phyloP scores from a whole-genome alignment of 2,888 invertebrate species.

The Gandaritis pyraliata region DNA sequence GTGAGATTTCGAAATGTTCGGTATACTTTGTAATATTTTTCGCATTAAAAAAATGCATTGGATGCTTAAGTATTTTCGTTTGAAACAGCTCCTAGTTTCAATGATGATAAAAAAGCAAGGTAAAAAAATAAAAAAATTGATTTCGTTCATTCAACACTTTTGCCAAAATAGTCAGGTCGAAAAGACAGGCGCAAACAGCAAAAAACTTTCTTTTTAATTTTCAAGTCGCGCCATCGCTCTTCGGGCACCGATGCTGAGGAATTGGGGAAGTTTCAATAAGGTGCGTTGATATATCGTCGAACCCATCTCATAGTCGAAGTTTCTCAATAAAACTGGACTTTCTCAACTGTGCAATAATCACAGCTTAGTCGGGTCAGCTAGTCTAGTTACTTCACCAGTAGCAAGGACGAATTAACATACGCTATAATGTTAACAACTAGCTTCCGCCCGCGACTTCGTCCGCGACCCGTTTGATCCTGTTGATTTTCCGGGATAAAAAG shows the following conservation, averaged over 20 bases:
- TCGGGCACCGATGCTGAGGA: constrained; percentile 32
- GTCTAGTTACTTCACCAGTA: no score
- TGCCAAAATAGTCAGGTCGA: neutral
- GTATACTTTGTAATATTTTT: no score
- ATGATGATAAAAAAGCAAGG: no score
- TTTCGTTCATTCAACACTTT: neutral
- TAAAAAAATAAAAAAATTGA: no score
- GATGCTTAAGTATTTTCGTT: neutral
- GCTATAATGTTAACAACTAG: no score
- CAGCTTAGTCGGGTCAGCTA: constrained; percentile 22
- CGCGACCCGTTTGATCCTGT: no score
- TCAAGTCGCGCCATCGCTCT: constrained; percentile 34
- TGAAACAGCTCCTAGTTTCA: no score
- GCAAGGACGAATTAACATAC: no score
- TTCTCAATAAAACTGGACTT: constrained; percentile 46
- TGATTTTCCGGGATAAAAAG: no score
- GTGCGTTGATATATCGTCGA: constrained; percentile 44
- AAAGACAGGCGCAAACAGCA: constrained; percentile 12
- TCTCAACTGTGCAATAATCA: constrained; percentile 27
- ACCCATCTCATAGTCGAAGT: constrained; percentile 44
- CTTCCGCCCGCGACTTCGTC: no score
- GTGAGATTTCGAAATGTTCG: neutral
- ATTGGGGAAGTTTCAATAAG: constrained; percentile 45
- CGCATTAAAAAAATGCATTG: no score
- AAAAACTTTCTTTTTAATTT: constrained; percentile 38